These are phyloP conservation scores for Variabilichromis moorii DNA, from an alignment of 2,113 vertebrate species.

Conservation along the genomic window DNA sequence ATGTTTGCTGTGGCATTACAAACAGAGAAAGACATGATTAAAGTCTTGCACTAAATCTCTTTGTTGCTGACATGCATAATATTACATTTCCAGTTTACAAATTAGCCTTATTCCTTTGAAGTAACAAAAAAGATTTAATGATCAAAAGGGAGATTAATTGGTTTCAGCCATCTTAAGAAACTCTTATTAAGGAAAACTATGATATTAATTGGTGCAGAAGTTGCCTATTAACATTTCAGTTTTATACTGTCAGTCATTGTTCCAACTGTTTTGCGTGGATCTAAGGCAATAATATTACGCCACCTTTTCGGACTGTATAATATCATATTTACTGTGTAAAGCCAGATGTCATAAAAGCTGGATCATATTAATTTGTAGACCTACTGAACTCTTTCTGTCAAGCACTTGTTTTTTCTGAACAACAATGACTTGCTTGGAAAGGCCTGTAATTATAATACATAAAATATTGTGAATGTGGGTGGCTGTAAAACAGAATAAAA, in stretches of 20 bases:
- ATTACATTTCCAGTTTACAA: conserved; percentile 11
- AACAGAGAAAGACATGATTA: conserved; percentile 14
- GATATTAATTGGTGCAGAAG: conserved; percentile 40
- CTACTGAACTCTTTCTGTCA: not conserved
- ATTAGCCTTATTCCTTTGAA: conserved; percentile 31
- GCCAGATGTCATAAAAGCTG: not conserved
- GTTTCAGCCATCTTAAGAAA: conserved; percentile 25
- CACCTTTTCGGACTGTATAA: not conserved
- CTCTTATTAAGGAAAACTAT: not conserved
- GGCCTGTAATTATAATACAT: not conserved
- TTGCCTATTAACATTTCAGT: conserved; percentile 10
- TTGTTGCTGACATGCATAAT: conserved; percentile 39
- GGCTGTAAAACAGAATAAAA: not conserved
- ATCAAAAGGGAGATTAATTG: conserved; percentile 47
- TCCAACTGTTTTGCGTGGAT: not conserved
- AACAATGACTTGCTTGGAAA: not conserved
- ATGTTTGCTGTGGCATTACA: conserved; percentile 4
- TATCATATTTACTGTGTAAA: not conserved
- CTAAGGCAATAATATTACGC: not conserved
- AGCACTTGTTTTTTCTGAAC: not conserved
- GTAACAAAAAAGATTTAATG: conserved; percentile 15
- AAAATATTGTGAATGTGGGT: not conserved
- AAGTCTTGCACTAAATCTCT: conserved; percentile 18
- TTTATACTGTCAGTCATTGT: conserved; percentile 25
- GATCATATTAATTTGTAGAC: not conserved